Evolutionary conservation across 2,888 invertebrate species (phyloP), one percentile per base, ranked within the genome.

Genomic region (Stegophylla sp.): DNA sequence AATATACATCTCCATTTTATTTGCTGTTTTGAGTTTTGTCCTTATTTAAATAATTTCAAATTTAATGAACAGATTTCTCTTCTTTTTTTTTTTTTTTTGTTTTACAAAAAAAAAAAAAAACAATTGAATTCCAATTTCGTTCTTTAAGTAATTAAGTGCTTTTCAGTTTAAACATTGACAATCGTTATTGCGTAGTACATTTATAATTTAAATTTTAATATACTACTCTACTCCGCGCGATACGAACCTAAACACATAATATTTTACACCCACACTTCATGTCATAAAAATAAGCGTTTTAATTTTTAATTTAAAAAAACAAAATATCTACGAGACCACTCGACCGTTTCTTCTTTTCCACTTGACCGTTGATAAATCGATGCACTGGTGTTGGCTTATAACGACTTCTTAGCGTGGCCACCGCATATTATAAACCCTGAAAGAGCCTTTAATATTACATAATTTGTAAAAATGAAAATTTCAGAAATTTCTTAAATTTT

Each of bases 241-340:
- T 69, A 34, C 28, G 28, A 51, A 43, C 23, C n/a, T 9, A 67
- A 69, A 69, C 51, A 20, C 15, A 20, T 53, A n/a, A n/a, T n/a
- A 53, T 34, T 10, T 48, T 20, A 13, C 26, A 59, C 59, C 56
- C 72, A 73, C 72, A 73, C 72, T 73, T 26, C 26, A 59, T 17
- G 72, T 59, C 72, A 73, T 43, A 73, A 73, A 73, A 73, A 73
- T 59, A n/a, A 59, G 26, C 17, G 45, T 73, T 59, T 59, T 59
- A 43, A n/a, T 59, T 59, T 73, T 73, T 43, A 59, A 73, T 73
- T 59, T n/a, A n/a, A 45, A 73, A 59, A 51, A 13, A 53, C 20
- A 2, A n/a, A 26, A 59, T 43, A 26, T 59, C 7, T 43, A 51
- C 20, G 69, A 51, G n/a, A n/a, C n/a, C n/a, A n/a, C 20, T 15